Percentiles rank a stretch among this genome's conserved stretches.
phyloP scores from a whole-genome alignment of 2,888 invertebrate genomes.

The Quadroppia sp. region DNA sequence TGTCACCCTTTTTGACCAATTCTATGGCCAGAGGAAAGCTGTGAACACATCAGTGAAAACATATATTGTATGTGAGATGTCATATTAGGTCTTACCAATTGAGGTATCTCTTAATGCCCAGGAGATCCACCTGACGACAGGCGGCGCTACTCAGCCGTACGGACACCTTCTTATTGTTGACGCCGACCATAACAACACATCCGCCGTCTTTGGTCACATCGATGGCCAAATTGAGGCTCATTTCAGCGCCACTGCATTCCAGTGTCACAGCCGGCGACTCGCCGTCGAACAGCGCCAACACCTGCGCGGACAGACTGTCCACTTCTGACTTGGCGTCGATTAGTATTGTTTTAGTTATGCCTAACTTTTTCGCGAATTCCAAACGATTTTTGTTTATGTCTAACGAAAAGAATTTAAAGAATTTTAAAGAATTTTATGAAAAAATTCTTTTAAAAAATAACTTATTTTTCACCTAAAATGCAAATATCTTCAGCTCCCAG shows the following conservation, averaged over 20 bases:
- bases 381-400: constrained; percentile 49
- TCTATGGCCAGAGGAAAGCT: constrained; percentile 43
- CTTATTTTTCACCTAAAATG: neutral
- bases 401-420: too few relatives aligned
- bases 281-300: constrained; percentile 59
- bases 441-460: neutral
- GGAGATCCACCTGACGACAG: constrained; percentile 37
- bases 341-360: constrained; percentile 51
- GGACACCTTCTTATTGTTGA: neutral
- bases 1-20: constrained; percentile 30
- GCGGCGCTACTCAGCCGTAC: constrained; percentile 16
- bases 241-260: constrained; percentile 81
- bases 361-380: constrained; percentile 53
- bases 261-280: constrained; percentile 58
- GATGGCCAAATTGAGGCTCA: constrained; percentile 71
- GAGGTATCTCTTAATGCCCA: constrained; percentile 30
- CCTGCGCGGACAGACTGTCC: constrained; percentile 52
- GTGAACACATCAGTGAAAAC: neutral
- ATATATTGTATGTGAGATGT: neutral
- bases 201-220: neutral
- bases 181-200: neutral
- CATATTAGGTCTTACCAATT: constrained; percentile 38
- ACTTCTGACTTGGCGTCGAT: constrained; percentile 50
- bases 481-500: constrained; percentile 48
- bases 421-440: too few relatives aligned